Base-by-base conservation (phyloP, 2,888 invertebrate species). In the Glaucopsyche alexis region DNA sequence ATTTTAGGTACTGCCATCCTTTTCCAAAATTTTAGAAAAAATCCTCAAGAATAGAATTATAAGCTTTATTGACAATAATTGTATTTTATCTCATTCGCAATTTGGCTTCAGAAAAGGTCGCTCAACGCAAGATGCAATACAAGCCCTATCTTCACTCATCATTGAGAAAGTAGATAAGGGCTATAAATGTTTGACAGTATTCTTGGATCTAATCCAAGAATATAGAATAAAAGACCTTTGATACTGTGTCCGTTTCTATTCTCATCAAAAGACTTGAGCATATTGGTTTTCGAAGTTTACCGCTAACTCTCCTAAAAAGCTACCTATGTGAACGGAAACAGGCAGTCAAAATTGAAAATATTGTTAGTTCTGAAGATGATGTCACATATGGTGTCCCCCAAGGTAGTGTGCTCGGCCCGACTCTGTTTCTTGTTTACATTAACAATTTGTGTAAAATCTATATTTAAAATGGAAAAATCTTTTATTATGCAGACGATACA, bases 1-100 rank as follows among this genome's bases (percentile, higher is more conserved):
- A 55, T 55, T n/a, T 16, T 55, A 55, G 55, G 14, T 55, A 16
- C 5, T 55, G n/a, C n/a, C 55, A n/a, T n/a, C 16, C 7, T 16
- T 55, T 8, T 55, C 55, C n/a, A 55, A 55, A 16, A n/a, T 55
- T 19, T 55, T 5, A 55, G 55, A 55, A 55, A 55, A 55, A 55
- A 16, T 55, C 1, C 55, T 52, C 4, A 55, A 55, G 0, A 55
- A 55, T 55, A n/a, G 55, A 55, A n/a, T 55, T 55, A n/a, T 55
- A 14, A 55, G 16, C 3, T 55, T 16, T 16, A 7, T 55, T 16
- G 16, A 55, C 2, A n/a, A 6, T 50, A n/a, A n/a, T 50, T 8
- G 14, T n/a, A 55, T 55, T 16, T 8, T n/a, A 7, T 16, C 55
- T 8, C 5, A 55, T 16, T 16, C n/a, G 1, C 16, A n/a, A 55